Evolutionary conservation across 2,888 invertebrate genomes (phyloP), one percentile per base, ranked within the genome.

Genomic region (Coelogynopora nodosa): DNA sequence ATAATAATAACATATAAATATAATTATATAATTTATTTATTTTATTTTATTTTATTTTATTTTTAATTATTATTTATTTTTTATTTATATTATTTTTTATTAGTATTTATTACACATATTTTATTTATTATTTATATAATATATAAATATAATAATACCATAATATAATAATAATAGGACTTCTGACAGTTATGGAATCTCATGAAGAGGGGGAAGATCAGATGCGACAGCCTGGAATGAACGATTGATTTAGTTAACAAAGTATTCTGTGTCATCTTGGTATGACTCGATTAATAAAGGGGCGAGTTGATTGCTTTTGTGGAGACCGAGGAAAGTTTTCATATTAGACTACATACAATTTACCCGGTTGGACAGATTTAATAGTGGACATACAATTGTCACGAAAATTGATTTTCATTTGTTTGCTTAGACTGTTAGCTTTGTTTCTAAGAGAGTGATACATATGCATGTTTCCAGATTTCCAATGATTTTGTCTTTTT

Each of bases 401-500:
- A 5, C 74, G 74, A 74, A 74, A 74, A 13, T 74, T 74, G 74
- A 2, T 26, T 74, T 74, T 74, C 23, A 74, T 5, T 74, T 23
- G 74, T 74, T 74, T 74, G 74, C 74, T 74, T 2, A 74, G 23
- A 2, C 74, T 74, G 74, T 74, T 74, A 5, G 5, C 74, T 74
- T 74, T 5, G 74, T 74, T 74, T 74, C 74, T 74, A 26, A 13
- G 23, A 26, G 23, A 74, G 5, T 26, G 74, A 74, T 74, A 74
- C 74, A 74, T 74, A 23, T 13, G 5, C 74, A 74, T 74, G 74
- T 74, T 74, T 13, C 74, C 27, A 74, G 74, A 5, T 74, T 74
- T 74, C 74, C 74, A 74, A 23, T 74, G 23, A 74, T 74, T 74
- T 74, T 74, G 74, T 74, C 74, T 74, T 13, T 74, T 74, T 74